A percentile compares a stretch with the other conserved stretches of the same genome.
phyloP scores from a whole-genome alignment of 1,140 invertebrate species.

The Zophobas morio region DNA sequence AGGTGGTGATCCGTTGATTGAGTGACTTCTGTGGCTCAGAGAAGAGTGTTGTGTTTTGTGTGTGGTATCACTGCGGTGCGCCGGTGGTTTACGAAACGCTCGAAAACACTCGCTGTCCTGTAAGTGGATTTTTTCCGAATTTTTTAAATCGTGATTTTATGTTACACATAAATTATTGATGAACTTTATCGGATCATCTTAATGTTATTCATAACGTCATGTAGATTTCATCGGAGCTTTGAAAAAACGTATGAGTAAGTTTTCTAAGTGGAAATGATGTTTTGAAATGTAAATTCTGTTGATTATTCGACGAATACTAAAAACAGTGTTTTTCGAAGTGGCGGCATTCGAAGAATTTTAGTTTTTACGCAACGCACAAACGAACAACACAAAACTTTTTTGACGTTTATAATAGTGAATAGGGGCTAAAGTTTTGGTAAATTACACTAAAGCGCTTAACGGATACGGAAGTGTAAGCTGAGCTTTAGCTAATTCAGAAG shows the following conservation, averaged over 20 bases:
- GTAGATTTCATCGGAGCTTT: conserved; percentile 17
- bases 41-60: conserved; percentile 8
- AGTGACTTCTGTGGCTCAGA: conserved; percentile 39
- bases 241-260: conserved; percentile 26
- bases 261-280: conserved; percentile 3
- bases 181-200: conserved; percentile 3
- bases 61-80: conserved; percentile 3
- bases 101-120: not conserved
- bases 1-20: conserved; percentile 58
- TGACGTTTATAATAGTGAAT: no score
- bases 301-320: no score
- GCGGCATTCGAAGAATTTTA: no score
- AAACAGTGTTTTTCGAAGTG: no score
- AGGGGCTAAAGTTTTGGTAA: no score
- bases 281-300: not conserved
- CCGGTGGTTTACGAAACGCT: conserved; percentile 1
- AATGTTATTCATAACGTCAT: conserved; percentile 24
- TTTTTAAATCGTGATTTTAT: conserved; percentile 24
- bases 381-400: no score
- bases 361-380: no score
- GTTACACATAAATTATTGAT: conserved; percentile 29
- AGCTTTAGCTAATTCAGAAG: no score
- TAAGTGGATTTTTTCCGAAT: conserved; percentile 7
- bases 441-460: no score
- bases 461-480: no score